These are phyloP conservation scores for Toxotes jaculatrix DNA, from an alignment of 2,113 vertebrate species.

Conservation along the genomic window DNA sequence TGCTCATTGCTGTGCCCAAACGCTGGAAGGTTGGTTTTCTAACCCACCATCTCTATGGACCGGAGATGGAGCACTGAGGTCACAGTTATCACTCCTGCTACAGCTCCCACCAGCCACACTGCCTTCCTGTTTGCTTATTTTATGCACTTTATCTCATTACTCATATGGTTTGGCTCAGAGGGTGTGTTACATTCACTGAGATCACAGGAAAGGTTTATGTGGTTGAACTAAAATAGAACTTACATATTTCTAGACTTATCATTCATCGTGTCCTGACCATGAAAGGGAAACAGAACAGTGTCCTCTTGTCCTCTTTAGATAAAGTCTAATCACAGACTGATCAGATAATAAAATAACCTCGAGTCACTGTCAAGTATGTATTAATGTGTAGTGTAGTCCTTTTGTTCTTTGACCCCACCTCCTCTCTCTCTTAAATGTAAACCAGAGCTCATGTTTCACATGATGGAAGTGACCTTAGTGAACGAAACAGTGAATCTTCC, in stretches of 20 bases:
- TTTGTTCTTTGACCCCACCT: conserved; percentile 6
- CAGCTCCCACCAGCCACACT: conserved; percentile 28
- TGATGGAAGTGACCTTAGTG: conserved; percentile 4
- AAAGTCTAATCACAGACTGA: not conserved
- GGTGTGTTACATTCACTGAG: conserved; percentile 52
- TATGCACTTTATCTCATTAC: conserved; percentile 62
- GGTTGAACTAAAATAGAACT: conserved; percentile 65
- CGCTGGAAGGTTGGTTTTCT: not conserved
- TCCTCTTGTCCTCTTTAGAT: conserved; percentile 16
- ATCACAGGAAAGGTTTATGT: conserved; percentile 61
- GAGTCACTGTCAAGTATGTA: not conserved
- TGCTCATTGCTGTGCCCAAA: not conserved
- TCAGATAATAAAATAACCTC: not conserved
- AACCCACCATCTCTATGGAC: conserved; percentile 1
- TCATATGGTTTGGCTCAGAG: conserved; percentile 50
- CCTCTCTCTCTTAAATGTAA: conserved; percentile 5
- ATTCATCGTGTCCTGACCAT: conserved; percentile 30
- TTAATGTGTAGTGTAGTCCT: not conserved
- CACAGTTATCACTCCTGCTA: conserved; percentile 24
- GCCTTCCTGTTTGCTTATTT: conserved; percentile 51
- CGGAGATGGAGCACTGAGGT: not conserved
- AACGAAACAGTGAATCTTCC: not conserved
- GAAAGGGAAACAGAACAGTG: conserved; percentile 32
- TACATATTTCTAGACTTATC: conserved; percentile 51
- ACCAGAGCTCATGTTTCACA: conserved; percentile 29